Base-by-base conservation (phyloP, 1,140 invertebrate species). In the Mizuhopecten yessoensis region DNA sequence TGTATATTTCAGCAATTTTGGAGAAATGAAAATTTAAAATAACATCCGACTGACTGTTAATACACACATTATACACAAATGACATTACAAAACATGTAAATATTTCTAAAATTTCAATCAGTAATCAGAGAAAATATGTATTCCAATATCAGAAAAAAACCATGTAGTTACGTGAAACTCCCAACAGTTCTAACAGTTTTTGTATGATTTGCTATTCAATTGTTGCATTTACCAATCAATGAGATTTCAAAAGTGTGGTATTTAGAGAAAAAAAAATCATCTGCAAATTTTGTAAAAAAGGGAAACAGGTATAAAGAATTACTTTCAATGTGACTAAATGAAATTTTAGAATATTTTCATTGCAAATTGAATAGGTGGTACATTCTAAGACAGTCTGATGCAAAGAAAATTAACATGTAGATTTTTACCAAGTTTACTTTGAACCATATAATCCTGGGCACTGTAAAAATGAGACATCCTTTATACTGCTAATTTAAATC, bases 361-460 rank as follows among this genome's bases (percentile, higher is more conserved):
- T 75, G 29, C 23, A 17, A 17, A 17, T 9, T 75, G 3, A 75
- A 75, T 75, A 75, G 57, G 57, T 75, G 57, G 9, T 3, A 75
- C n/a, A 75, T 75, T 75, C 57, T 75, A n/a, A 7, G 11, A 5
- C 57, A 75, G 57, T 75, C 57, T 75, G 42, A 45, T 45, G 57
- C 57, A 75, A 29, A 75, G 9, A 75, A 9, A 75, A 75, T 5
- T 5, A 75, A 29, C 57, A 75, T 75, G n/a, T 75, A 75, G 57
- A 75, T 3, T n/a, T 75, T 75, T 75, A 75, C 57, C 57, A 75
- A 29, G n/a, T 75, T 90, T 94, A 94, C 94, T 94, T 93, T 94
- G 88, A 95, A 95, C 94, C 94, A 95, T 45, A 94, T 94, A 88
- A 95, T 95, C 94, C 94, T 89, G 23, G 93, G 92, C 88, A 95